These are phyloP conservation scores for Pampusana beccarii DNA, from an alignment of 2,113 vertebrate species.

Conservation along the genomic window DNA sequence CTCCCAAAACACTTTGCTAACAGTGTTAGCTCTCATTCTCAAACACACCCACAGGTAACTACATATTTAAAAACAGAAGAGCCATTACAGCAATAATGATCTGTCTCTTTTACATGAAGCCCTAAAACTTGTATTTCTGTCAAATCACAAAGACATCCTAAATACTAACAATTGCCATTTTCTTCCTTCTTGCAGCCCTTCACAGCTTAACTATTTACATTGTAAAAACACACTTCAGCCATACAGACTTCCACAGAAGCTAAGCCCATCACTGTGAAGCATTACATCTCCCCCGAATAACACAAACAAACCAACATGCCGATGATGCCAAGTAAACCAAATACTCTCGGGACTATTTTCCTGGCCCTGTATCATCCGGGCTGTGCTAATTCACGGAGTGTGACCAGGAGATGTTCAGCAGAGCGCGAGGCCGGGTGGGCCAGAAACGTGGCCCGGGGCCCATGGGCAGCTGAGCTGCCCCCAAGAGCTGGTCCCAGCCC, in stretches of 20 bases:
- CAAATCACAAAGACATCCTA: neutral
- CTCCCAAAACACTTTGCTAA: neutral
- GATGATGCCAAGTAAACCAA: neutral
- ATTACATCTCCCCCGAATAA: neutral
- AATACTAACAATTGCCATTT: neutral
- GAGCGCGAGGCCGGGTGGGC: neutral
- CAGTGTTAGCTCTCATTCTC: neutral
- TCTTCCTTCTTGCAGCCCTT: neutral
- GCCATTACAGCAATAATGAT: neutral
- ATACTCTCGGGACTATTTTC: neutral
- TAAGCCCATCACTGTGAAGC: neutral
- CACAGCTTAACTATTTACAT: neutral
- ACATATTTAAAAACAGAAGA: neutral
- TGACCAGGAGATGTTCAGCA: neutral
- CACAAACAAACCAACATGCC: neutral
- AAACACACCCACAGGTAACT: neutral
- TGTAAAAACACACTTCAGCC: neutral
- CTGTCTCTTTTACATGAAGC: neutral
- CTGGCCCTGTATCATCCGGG: neutral
- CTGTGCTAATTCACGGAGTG: neutral
- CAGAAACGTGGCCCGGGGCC: conserved; percentile 49
- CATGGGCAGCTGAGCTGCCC: neutral
- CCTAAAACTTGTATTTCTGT: neutral
- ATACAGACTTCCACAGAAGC: neutral
- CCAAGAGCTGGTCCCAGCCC: neutral